Evolutionary conservation across 2,888 invertebrate genomes (phyloP).

Genomic region (Stenodema calcarata): DNA sequence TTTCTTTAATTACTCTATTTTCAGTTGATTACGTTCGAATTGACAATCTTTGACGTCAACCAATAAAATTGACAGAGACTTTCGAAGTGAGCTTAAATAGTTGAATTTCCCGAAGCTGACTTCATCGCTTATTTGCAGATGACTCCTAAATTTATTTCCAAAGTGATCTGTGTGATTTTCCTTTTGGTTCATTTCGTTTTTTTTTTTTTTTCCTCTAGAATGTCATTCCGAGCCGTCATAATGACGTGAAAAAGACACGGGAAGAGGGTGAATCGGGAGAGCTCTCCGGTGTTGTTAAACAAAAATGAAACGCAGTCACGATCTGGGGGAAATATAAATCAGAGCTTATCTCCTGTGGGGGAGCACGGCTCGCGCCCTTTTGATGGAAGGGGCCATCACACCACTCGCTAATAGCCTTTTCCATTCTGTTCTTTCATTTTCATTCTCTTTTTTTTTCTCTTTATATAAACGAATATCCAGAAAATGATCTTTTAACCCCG

Average conservation of each 20-base stretch:
- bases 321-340: slow-evolving; percentile 19
- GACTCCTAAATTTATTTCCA: no score
- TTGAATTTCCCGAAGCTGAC: no score
- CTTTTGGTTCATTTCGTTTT: background rate
- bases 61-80: no score
- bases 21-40: no score
- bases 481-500: background rate
- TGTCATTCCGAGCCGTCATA: slow-evolving; percentile 6
- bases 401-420: slow-evolving; percentile 6
- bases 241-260: slow-evolving; percentile 10
- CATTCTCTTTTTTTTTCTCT: background rate
- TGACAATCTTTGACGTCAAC: no score
- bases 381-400: slow-evolving; percentile 15
- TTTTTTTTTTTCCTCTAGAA: background rate
- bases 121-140: no score
- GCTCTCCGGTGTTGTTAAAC: slow-evolving; percentile 4
- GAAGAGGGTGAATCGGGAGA: background rate
- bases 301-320: slow-evolving; percentile 21
- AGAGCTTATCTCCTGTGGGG: background rate
- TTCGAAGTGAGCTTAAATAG: no score
- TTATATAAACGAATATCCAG: background rate
- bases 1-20: no score
- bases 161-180: no score
- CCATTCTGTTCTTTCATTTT: background rate
- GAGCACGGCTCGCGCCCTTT: background rate